Evolutionary conservation across 2,888 invertebrate species (phyloP).

Genomic region (Hirtodrosophila duncani): DNA sequence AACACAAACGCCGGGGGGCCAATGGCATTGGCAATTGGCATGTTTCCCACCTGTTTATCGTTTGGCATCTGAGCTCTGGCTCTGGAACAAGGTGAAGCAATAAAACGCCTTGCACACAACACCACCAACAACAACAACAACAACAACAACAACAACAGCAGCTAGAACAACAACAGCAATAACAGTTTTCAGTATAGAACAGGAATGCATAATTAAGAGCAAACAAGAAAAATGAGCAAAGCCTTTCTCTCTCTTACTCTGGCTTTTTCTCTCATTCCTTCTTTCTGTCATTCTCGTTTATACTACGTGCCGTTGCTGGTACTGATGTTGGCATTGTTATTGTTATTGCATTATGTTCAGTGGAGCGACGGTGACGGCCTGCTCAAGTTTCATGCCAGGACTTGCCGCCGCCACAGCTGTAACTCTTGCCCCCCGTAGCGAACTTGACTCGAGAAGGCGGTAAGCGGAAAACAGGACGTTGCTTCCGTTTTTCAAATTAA

Average conservation of each 20-base stretch:
- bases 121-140: too few species aligned
- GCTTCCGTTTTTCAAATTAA: constrained; percentile 43
- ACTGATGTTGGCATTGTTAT: too few species aligned
- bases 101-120: constrained; percentile 2
- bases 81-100: constrained; percentile 11
- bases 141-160: constrained; percentile 7
- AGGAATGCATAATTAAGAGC: constrained; percentile 43
- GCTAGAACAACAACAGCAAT: neutral
- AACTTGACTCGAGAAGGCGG: neutral
- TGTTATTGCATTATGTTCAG: too few species aligned
- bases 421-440: neutral
- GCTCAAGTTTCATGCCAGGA: constrained; percentile 5
- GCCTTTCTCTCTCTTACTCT: neutral
- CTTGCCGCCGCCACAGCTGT: too few species aligned
- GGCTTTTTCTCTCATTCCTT: constrained; percentile 19
- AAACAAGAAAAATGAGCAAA: constrained; percentile 34
- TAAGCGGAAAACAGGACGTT: too few species aligned
- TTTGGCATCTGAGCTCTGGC: constrained; percentile 9
- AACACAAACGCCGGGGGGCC: too few species aligned
- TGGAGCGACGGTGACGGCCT: too few species aligned
- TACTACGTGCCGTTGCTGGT: neutral
- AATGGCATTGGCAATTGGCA: too few species aligned
- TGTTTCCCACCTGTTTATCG: neutral
- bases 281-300: constrained; percentile 14
- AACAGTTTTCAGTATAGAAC: constrained; percentile 13